Base-by-base conservation (phyloP, 2,797 vertebrate genomes). In the Cottoperca gobio region DNA sequence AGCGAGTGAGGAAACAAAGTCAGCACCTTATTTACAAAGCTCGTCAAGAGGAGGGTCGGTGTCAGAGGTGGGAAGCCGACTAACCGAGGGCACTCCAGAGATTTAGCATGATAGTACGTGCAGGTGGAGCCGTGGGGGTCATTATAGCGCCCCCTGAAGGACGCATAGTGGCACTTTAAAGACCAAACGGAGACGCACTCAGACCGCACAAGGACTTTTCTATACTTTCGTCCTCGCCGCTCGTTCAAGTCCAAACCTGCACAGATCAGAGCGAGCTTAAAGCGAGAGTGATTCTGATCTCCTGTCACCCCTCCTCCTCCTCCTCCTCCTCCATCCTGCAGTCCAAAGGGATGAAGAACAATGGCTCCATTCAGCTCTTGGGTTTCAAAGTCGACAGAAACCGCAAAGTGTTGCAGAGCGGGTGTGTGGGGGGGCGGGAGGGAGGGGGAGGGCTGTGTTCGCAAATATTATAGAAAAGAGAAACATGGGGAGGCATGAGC, bases 331-430 rank as follows among this genome's bases (percentile, higher is more conserved):
- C 67, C 75, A 49, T 75, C 67, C 72, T 64, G 59, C 66, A 49
- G 82, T 83, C 76, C 85, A 75, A 79, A 82, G 74, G 68, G 57
- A 78, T 65, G 73, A 43, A 79, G 84, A 91, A 94, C 94, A 94
- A 93, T 93, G 88, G 77, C 83, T 91, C 82, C 78, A 90, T 94
- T 94, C 90, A 94, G 83, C 81, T 86, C 90, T 90, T 84, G 70
- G 78, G 87, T 91, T 93, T 93, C 90, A 93, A 92, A 93, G 90
- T 79, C 57, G 75, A 80, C 65, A 70, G 60, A 81, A 88, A 87
- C 85, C 81, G 6, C 86, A 89, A 64, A 88, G 75, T 79, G 82
- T 76, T 80, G 55, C 60, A 23, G 79, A 87, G 83, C 54, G 71
- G 60, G 77, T 79, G 83, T 83, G 64, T 61, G 55, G 70, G 81